Evolutionary conservation across 2,113 vertebrate species (phyloP).

Genomic region (Brachyhypopomus occidentalis): DNA sequence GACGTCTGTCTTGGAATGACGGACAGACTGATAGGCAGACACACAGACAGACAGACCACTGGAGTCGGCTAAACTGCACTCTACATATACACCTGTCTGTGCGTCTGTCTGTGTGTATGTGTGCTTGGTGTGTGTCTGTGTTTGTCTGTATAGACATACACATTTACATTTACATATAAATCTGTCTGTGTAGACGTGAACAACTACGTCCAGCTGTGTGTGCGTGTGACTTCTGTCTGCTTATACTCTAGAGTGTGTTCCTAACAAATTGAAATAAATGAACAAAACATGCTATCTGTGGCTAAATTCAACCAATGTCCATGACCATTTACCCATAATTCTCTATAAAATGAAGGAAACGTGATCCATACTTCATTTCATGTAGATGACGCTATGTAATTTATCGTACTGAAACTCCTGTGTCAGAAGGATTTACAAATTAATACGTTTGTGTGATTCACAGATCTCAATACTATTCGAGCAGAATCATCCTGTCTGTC

Average conservation of each 20-base stretch:
- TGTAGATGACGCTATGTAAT: neutral
- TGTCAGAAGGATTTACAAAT: no score
- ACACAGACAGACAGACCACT: conserved; percentile 82
- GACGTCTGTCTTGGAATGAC: conserved; percentile 75
- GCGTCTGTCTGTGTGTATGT: conserved; percentile 75
- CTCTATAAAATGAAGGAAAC: neutral
- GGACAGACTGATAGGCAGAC: conserved; percentile 79
- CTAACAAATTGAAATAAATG: neutral
- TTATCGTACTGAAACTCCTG: neutral
- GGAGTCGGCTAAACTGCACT: conserved; percentile 71
- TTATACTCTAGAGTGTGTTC: neutral
- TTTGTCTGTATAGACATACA: conserved; percentile 65
- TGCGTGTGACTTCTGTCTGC: conserved; percentile 14
- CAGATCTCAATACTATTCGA: neutral
- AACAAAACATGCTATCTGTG: neutral
- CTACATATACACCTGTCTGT: conserved; percentile 74
- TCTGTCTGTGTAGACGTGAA: conserved; percentile 45
- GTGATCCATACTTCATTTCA: neutral
- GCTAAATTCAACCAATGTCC: neutral
- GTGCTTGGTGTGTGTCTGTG: conserved; percentile 58
- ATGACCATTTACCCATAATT: no score
- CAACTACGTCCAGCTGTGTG: neutral
- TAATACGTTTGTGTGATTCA: neutral
- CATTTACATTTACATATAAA: conserved; percentile 63
- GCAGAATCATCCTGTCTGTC: conserved; percentile 67